Conservation (phyloP, 2,888 invertebrate species). For the Tholera decimalis region DNA sequence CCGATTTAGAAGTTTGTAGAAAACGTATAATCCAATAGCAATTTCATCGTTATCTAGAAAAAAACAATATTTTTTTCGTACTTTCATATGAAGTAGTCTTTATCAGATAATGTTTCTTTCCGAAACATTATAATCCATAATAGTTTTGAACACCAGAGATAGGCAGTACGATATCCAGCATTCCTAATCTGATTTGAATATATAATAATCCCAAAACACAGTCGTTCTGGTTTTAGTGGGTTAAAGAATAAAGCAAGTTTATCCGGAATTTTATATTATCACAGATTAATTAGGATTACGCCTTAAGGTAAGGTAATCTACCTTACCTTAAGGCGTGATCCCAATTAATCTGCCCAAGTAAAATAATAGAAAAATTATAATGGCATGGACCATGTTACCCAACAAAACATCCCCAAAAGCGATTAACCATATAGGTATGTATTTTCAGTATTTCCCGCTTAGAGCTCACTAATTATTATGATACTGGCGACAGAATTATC, state of each 20-base stretch:
- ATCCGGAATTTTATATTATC: conserved; percentile 6
- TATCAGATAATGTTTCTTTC: neutral
- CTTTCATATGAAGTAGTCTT: neutral
- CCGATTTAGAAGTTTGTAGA: neutral
- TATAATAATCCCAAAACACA: conserved; percentile 19
- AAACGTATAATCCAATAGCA: too few species aligned
- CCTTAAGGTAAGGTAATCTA: conserved; percentile 12
- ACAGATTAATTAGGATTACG: conserved; percentile 17
- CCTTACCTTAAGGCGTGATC: too few species aligned
- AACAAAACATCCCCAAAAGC: conserved; percentile 17
- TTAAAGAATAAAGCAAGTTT: conserved; percentile 6
- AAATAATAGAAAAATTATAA: conserved; percentile 28
- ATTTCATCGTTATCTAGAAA: too few species aligned
- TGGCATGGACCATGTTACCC: conserved; percentile 2
- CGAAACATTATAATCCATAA: conserved; percentile 2
- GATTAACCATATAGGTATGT: too few species aligned
- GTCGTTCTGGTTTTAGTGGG: neutral
- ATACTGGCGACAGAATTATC: conserved; percentile 2
- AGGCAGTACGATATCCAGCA: neutral
- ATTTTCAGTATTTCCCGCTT: neutral
- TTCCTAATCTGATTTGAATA: conserved; percentile 15
- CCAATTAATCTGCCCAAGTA: conserved; percentile 18
- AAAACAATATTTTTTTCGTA: neutral
- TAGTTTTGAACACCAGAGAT: neutral
- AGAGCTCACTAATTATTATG: conserved; percentile 1